These are phyloP conservation scores for Sorex maritimensis DNA, from an alignment of 2,797 vertebrate genomes.

Conservation along the genomic window DNA sequence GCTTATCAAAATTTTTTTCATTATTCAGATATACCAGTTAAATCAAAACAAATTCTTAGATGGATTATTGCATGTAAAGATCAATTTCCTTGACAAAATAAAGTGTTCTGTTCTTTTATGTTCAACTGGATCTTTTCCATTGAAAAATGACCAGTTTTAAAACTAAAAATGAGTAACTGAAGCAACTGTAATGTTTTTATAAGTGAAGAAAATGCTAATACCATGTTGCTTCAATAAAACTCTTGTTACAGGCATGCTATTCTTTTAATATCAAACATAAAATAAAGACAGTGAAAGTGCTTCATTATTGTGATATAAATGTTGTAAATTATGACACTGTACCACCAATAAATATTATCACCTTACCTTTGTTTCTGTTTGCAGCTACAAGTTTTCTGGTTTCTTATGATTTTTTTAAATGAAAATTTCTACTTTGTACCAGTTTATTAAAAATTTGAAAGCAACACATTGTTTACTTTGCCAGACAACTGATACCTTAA, in stretches of 20 bases:
- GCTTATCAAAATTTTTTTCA: background rate
- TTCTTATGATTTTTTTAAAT: background rate
- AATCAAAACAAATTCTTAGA: background rate
- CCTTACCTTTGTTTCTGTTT: background rate
- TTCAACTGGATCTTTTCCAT: background rate
- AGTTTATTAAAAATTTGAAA: conserved; percentile 24
- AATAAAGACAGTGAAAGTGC: background rate
- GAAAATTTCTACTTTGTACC: background rate
- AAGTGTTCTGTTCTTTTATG: background rate
- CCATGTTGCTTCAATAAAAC: background rate
- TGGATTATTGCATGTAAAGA: background rate
- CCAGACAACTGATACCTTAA: background rate
- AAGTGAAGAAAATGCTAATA: background rate
- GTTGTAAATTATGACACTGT: background rate
- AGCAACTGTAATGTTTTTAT: conserved; percentile 7
- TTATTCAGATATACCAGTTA: background rate
- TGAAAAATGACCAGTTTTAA: conserved; percentile 8
- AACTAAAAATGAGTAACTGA: background rate
- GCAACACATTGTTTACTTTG: background rate
- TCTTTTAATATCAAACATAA: background rate
- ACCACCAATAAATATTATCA: background rate
- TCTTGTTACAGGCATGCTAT: background rate
- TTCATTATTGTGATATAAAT: background rate
- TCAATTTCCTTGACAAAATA: background rate
- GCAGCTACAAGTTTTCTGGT: background rate